A percentile compares a stretch with the other conserved stretches of the same genome.
phyloP scores from a whole-genome alignment of 2,888 invertebrate species.

The Heliconius cydno region DNA sequence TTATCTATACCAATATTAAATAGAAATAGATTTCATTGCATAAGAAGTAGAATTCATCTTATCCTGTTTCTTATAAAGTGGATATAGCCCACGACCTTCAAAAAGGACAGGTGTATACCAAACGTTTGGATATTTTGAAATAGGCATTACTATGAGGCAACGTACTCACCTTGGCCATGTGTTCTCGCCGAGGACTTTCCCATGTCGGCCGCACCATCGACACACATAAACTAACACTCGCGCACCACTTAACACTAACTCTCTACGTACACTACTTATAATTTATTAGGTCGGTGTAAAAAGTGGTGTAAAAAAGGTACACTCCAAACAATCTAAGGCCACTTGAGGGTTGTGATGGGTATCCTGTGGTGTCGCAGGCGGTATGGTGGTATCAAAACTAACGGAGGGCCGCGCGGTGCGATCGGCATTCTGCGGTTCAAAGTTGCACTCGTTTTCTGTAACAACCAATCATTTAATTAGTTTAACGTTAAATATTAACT shows the following conservation, averaged over 20 bases:
- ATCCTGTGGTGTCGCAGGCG: conserved; percentile 76
- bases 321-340: conserved; percentile 80
- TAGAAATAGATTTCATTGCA: too few relatives aligned
- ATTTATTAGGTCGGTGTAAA: conserved; percentile 78
- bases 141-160: conserved; percentile 32
- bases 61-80: not conserved
- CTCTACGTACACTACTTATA: conserved; percentile 76
- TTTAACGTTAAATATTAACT: not conserved
- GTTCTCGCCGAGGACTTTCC: conserved; percentile 84
- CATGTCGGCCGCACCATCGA: conserved; percentile 83
- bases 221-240: conserved; percentile 72
- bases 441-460: conserved; percentile 55
- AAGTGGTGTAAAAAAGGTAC: conserved; percentile 80
- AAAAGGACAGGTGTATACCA: conserved; percentile 60
- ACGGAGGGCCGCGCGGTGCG: conserved; percentile 83
- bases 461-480: not conserved
- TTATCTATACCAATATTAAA: too few relatives aligned
- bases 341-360: conserved; percentile 77
- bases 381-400: conserved; percentile 74
- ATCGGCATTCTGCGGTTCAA: conserved; percentile 79
- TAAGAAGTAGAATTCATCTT: not conserved
- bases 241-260: conserved; percentile 73
- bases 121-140: conserved; percentile 51
- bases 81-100: conserved; percentile 37
- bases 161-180: conserved; percentile 82